Conservation (phyloP, 1,140 invertebrate species). For the Harpegnathos saltator region DNA sequence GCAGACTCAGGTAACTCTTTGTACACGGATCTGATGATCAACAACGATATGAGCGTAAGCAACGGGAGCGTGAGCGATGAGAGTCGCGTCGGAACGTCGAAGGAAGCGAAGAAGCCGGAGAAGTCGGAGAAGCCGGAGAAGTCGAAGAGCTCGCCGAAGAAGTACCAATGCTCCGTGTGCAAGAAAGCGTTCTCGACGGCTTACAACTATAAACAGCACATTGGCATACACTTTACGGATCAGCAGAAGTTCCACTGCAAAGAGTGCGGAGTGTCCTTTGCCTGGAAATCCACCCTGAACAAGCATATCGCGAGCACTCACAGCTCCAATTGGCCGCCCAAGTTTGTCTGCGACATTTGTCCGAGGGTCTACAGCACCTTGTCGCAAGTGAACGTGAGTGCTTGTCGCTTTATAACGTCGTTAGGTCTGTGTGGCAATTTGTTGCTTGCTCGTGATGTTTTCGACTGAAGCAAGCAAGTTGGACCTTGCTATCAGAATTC, state of each 20-base stretch:
- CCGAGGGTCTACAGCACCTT: constrained; percentile 81
- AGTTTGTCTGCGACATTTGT: constrained; percentile 82
- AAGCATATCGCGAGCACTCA: constrained; percentile 81
- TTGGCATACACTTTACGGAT: constrained; percentile 80
- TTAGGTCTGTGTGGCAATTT: too few relatives aligned
- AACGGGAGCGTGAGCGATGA: constrained; percentile 5
- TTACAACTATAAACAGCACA: constrained; percentile 82
- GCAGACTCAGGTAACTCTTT: background rate
- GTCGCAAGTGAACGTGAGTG: constrained; percentile 81
- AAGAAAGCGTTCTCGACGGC: constrained; percentile 79
- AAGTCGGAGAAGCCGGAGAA: constrained; percentile 54
- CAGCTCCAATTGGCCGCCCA: constrained; percentile 78
- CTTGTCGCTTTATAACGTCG: too few relatives aligned
- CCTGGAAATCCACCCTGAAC: constrained; percentile 83
- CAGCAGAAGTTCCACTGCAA: constrained; percentile 83
- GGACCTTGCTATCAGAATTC: too few relatives aligned
- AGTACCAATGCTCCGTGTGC: constrained; percentile 79
- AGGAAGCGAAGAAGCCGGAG: constrained; percentile 54
- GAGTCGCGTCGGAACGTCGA: constrained; percentile 18
- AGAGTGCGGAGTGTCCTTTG: constrained; percentile 80
- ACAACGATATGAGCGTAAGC: background rate
- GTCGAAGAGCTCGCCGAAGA: constrained; percentile 65
- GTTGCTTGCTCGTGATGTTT: too few relatives aligned
- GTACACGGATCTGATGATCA: background rate
- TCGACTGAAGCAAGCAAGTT: too few relatives aligned